Conservation (phyloP, 2,113 vertebrate species). For the Engystomops pustulosus region DNA sequence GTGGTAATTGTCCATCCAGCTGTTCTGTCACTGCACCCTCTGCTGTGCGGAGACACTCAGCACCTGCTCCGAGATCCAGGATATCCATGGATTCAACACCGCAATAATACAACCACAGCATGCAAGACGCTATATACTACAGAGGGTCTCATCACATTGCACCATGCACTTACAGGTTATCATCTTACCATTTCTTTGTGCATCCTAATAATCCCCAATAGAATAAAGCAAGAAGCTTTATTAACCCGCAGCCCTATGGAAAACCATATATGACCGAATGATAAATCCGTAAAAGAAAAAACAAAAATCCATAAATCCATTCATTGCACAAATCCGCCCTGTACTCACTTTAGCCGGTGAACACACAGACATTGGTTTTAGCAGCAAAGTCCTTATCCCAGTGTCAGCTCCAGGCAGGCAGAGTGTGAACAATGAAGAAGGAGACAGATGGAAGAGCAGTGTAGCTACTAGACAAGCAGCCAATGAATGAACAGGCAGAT, state of each 20-base stretch:
- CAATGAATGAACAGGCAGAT: slow-evolving; percentile 85
- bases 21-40: background rate
- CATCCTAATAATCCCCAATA: background rate
- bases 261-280: background rate
- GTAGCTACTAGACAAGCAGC: slow-evolving; percentile 80
- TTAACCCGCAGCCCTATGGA: background rate
- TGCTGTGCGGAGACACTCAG: background rate
- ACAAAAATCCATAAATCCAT: background rate
- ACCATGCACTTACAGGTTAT: no score
- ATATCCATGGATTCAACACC: background rate
- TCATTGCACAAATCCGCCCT: background rate
- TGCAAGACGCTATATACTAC: background rate
- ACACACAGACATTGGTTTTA: slow-evolving; percentile 80
- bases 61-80: background rate
- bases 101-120: background rate
- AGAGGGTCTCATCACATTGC: background rate
- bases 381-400: slow-evolving; percentile 79
- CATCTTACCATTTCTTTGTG: background rate
- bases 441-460: slow-evolving; percentile 95
- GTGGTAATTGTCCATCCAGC: background rate
- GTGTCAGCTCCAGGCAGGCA: slow-evolving; percentile 72
- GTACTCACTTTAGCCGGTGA: slow-evolving; percentile 78
- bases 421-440: slow-evolving; percentile 89
- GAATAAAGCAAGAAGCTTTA: background rate
- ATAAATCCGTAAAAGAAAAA: background rate